A percentile compares a stretch with the other conserved stretches of the same genome.
phyloP scores from a whole-genome alignment of 2,113 vertebrate species.

The Gallinago undulata region DNA sequence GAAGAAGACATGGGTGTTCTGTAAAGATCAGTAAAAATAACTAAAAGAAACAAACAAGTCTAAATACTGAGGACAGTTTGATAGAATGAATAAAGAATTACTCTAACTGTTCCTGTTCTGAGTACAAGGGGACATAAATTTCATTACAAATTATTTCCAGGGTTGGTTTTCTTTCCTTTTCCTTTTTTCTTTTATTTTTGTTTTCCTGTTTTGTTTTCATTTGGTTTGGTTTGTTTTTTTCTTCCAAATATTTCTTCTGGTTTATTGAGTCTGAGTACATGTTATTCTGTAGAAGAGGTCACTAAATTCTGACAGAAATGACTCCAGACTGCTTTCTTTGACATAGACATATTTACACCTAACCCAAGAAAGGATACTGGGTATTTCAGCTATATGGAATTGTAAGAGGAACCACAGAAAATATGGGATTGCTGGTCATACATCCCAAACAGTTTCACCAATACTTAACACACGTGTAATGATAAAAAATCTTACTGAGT shows the following conservation, averaged over 20 bases:
- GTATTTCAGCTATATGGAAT: neutral
- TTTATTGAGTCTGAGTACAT: neutral
- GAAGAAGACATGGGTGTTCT: neutral
- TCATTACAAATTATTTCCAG: neutral
- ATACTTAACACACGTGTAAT: neutral
- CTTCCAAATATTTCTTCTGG: neutral
- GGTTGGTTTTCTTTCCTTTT: no score
- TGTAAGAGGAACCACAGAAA: neutral
- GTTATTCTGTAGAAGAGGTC: neutral
- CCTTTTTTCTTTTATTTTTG: neutral
- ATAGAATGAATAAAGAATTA: neutral
- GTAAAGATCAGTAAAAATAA: neutral
- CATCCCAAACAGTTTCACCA: neutral
- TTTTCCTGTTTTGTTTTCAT: neutral
- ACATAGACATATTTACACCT: neutral
- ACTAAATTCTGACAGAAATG: neutral
- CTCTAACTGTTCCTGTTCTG: neutral
- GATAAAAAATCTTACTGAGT: neutral
- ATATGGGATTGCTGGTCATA: fast-evolving
- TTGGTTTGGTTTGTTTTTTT: neutral
- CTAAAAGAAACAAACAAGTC: neutral
- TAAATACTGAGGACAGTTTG: neutral
- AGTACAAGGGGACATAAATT: neutral
- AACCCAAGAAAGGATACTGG: neutral
- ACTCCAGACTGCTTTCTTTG: neutral